Evolutionary conservation across 2,888 invertebrate species (phyloP).

Genomic region (Drepana falcataria): DNA sequence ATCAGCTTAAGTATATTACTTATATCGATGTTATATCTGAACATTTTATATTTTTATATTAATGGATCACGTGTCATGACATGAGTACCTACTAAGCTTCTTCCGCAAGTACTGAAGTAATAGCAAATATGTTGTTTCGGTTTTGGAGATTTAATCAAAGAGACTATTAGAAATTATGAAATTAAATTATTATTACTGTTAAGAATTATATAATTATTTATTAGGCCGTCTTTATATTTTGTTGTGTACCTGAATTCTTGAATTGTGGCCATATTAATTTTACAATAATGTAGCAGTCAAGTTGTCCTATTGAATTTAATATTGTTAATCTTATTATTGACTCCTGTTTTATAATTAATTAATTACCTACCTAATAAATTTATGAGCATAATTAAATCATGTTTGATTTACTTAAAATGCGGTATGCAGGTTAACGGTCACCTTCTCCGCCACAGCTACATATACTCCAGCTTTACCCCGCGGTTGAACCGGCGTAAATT

Average conservation of each 20-base stretch:
- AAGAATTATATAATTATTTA: slow-evolving; percentile 59
- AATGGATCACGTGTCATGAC: slow-evolving; percentile 50
- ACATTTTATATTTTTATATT: slow-evolving; percentile 63
- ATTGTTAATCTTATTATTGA: slow-evolving; percentile 58
- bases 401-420: slow-evolving; percentile 23
- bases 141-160: slow-evolving; percentile 63
- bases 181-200: slow-evolving; percentile 69
- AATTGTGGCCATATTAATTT: slow-evolving; percentile 74
- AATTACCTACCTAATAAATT: slow-evolving; percentile 65
- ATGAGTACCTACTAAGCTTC: slow-evolving; percentile 26
- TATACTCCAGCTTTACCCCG: too few species aligned
- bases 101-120: slow-evolving; percentile 53
- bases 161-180: slow-evolving; percentile 67
- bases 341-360: slow-evolving; percentile 66
- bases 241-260: slow-evolving; percentile 75
- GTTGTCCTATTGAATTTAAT: slow-evolving; percentile 46
- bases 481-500: too few species aligned
- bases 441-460: too few species aligned
- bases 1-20: slow-evolving; percentile 19
- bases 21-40: slow-evolving; percentile 53
- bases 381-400: slow-evolving; percentile 52
- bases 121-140: slow-evolving; percentile 48
- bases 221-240: slow-evolving; percentile 58
- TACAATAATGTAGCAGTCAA: slow-evolving; percentile 41
- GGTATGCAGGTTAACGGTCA: too few species aligned